Evolutionary conservation across 64 coral and sea anemone species (phyloP).

Genomic region (Acropora tenuis): DNA sequence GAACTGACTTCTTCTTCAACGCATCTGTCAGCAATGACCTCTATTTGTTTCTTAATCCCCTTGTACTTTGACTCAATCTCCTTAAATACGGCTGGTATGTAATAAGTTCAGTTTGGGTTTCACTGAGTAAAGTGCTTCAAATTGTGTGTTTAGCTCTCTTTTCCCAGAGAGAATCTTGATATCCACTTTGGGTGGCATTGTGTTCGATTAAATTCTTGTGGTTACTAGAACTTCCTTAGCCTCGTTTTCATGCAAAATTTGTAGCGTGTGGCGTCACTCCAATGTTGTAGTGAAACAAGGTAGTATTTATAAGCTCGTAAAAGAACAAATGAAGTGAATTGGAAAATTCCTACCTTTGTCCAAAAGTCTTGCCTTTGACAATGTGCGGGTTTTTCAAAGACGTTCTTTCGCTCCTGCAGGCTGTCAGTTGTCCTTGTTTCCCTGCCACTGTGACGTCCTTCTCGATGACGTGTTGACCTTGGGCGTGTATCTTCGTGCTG

Average conservation of each 20-base stretch:
- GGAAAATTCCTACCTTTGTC: slow-evolving; percentile 26
- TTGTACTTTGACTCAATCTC: slow-evolving; percentile 71
- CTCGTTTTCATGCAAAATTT: slow-evolving; percentile 42
- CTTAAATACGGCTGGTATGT: slow-evolving; percentile 51
- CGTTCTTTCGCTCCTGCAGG: background rate
- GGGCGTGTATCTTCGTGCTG: background rate
- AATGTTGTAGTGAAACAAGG: background rate
- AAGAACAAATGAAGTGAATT: background rate
- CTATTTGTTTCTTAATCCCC: slow-evolving; percentile 59
- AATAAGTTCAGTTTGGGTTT: slow-evolving; percentile 69
- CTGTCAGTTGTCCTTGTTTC: slow-evolving; percentile 13
- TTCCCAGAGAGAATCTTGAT: slow-evolving; percentile 25
- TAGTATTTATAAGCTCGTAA: background rate
- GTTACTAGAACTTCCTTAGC: background rate
- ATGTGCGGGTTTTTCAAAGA: background rate
- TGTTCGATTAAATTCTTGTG: background rate
- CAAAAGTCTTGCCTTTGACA: slow-evolving; percentile 11
- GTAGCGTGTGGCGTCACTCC: background rate
- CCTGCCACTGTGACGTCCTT: background rate
- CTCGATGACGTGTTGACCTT: background rate
- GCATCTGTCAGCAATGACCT: background rate
- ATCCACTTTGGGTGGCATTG: slow-evolving; percentile 37
- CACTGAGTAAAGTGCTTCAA: slow-evolving; percentile 63
- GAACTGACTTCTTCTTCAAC: slow-evolving; percentile 71
- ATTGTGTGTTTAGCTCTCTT: slow-evolving; percentile 55